Conservation (phyloP, 2,888 invertebrate genomes). For the Lasius platythorax region DNA sequence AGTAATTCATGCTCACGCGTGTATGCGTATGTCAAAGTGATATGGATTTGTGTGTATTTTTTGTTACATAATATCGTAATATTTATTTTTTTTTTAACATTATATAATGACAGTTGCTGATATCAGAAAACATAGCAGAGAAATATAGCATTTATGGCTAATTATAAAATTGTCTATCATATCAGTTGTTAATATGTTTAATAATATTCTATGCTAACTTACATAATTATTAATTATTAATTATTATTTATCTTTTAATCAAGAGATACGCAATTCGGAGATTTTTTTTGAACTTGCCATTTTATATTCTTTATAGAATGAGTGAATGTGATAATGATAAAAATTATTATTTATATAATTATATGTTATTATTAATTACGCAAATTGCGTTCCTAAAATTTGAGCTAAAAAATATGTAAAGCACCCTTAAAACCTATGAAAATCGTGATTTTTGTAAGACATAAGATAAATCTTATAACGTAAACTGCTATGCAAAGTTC, state of each 20-base stretch:
- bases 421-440: not conserved
- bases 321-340: not conserved
- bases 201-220: not conserved
- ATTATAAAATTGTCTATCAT: not conserved
- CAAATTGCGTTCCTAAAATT: not conserved
- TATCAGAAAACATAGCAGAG: not conserved
- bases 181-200: not conserved
- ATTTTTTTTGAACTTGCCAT: not conserved
- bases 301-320: not conserved
- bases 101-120: not conserved
- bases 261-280: not conserved
- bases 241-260: constrained; percentile 4
- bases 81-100: not conserved
- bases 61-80: not conserved
- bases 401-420: not conserved
- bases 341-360: not conserved
- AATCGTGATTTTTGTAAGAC: not conserved
- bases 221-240: not conserved
- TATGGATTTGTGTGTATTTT: not conserved
- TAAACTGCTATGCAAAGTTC: not conserved
- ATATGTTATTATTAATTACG: not conserved
- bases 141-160: not conserved
- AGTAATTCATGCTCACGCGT: constrained; percentile 6
- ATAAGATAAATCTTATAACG: not conserved
- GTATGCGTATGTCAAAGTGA: not conserved